phyloP scores from a whole-genome alignment of 2,888 invertebrate species.

The Rhagonycha lutea region DNA sequence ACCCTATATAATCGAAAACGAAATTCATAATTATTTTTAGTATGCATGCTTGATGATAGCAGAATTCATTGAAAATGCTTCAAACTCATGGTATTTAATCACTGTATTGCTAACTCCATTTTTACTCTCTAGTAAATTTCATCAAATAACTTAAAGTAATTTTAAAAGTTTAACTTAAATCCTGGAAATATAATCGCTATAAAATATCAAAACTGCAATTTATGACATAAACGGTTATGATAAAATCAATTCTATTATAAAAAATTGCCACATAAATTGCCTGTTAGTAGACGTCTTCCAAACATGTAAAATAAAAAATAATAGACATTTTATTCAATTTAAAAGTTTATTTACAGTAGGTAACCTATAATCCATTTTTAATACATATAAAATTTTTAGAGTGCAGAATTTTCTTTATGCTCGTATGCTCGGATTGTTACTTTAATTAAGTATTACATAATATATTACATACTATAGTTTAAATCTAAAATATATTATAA shows the following conservation, averaged over 20 bases:
- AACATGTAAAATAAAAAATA: background rate
- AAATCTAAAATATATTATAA: too few species aligned
- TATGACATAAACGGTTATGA: background rate
- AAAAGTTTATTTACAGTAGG: background rate
- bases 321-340: background rate
- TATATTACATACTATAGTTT: too few species aligned
- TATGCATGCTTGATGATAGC: too few species aligned
- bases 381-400: too few species aligned
- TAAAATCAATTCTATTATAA: slow-evolving; percentile 10
- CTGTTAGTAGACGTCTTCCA: background rate
- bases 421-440: too few species aligned
- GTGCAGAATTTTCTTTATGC: too few species aligned
- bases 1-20: too few species aligned
- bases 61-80: too few species aligned
- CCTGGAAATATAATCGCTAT: background rate
- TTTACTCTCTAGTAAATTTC: background rate
- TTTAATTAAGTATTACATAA: too few species aligned
- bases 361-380: background rate
- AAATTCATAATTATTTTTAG: too few species aligned
- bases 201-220: background rate
- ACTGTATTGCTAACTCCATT: background rate
- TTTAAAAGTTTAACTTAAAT: background rate
- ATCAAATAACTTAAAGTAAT: background rate
- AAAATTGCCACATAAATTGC: slow-evolving; percentile 11
- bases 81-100: too few species aligned